Base-by-base conservation (phyloP, 2,797 vertebrate species). In the Sternotherus odoratus region DNA sequence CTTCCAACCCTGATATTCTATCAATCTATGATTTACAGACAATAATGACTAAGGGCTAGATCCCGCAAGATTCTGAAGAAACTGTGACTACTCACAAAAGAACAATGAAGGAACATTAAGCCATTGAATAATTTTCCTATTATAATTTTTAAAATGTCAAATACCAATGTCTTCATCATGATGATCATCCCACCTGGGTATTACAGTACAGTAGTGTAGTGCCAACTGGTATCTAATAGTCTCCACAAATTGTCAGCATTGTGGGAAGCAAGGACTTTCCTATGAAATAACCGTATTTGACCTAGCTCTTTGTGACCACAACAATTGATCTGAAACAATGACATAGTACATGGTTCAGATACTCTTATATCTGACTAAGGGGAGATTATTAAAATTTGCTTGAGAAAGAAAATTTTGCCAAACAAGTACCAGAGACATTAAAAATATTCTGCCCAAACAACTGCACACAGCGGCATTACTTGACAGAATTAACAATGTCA, bases 121-220 rank as follows among this genome's bases (percentile, higher is more conserved):
- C 93, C 69, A 77, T 23, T 46, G 50, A 88, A 96, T 95, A 89
- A 95, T 95, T 97, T 96, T 90, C 56, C 92, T 82, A 95, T 91
- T 94, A 83, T 94, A 79, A 88, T 89, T 96, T 96, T 93, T 94
- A 95, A 95, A 96, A 95, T 93, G 86, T 96, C 95, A 96, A 96
- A 95, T 93, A 89, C 91, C 91, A 93, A 95, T 97, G 92, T 94
- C 94, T 89, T 87, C 3, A 96, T 95, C 89, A 85, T 97, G 82
- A 84, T 95, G 96, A 84, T 36, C 15, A 69, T 93, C 96, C 94
- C 88, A 90, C 69, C 92, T 46, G 87, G 95, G 94, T 79, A 16
- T 53, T 85, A 95, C 93, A 43, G 93, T 85, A 95, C 93, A 43
- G 93, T 80, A 93, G 94, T 93, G 77, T 60, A 66, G 94, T 92